Conservation (phyloP, 2,888 invertebrate genomes). For the Eudasyphora cyanicolor region DNA sequence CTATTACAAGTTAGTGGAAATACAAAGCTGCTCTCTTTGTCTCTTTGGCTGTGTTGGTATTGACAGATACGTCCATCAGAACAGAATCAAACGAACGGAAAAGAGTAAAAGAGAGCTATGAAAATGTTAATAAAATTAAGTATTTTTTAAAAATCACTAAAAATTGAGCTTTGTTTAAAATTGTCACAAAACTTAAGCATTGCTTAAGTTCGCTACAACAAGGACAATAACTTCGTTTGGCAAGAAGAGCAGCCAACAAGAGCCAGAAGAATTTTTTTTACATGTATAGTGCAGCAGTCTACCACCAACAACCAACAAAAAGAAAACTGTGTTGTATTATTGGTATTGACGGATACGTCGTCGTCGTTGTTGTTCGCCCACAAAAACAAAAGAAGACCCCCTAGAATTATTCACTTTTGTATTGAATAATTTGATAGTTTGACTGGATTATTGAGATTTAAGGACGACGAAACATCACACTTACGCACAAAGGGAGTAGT, state of each 20-base stretch:
- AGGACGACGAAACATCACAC: not conserved
- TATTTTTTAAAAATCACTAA: no score
- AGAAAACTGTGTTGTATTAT: constrained; percentile 4
- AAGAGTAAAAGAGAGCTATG: not conserved
- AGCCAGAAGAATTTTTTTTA: constrained; percentile 43
- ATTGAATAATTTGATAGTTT: constrained; percentile 5
- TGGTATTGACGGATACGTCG: constrained; percentile 53
- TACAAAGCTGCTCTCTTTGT: no score
- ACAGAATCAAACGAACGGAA: constrained; percentile 25
- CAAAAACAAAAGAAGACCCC: constrained; percentile 60
- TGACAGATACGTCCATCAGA: no score
- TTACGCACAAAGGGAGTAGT: not conserved
- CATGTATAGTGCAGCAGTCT: constrained; percentile 58
- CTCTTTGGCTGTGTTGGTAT: no score
- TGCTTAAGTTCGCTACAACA: constrained; percentile 18
- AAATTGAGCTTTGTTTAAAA: not conserved
- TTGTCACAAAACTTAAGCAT: no score
- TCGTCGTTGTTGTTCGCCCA: constrained; percentile 57
- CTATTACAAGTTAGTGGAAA: no score
- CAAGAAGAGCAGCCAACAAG: not conserved
- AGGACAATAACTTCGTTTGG: constrained; percentile 40
- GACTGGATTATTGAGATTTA: not conserved
- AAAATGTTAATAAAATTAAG: constrained; percentile 39
- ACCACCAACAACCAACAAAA: constrained; percentile 47
- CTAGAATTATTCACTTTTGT: constrained; percentile 21